These are phyloP conservation scores for Hydrotaea diabolus DNA, from an alignment of 2,888 invertebrate genomes.

Conservation along the genomic window DNA sequence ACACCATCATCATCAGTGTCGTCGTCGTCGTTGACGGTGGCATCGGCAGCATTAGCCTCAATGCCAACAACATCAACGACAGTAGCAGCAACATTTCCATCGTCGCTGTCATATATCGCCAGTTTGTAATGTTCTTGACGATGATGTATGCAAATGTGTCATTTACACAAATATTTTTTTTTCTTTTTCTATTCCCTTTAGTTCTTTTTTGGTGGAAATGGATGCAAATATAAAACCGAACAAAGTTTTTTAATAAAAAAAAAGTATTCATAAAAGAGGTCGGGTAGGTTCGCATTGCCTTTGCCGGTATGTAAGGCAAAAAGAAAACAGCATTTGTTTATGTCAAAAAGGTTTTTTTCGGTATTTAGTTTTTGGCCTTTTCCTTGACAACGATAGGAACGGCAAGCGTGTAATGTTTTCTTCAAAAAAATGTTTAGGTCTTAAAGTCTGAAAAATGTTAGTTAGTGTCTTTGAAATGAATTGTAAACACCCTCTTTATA, in stretches of 20 bases:
- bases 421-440: constrained; percentile 10
- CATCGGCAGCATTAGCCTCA: constrained; percentile 5
- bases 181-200: not conserved
- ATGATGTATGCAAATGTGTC: constrained; percentile 44
- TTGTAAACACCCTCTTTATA: not conserved
- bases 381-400: constrained; percentile 16
- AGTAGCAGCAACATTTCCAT: not conserved
- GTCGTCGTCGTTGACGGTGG: too few species aligned
- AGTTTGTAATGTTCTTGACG: constrained; percentile 5
- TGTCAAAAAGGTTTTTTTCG: constrained; percentile 43
- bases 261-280: not conserved
- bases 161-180: constrained; percentile 40
- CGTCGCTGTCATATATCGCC: not conserved
- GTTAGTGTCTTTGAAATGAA: too few species aligned
- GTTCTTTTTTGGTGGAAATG: too few species aligned
- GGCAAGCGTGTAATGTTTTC: too few species aligned
- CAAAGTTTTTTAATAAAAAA: constrained; percentile 10
- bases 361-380: not conserved
- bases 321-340: constrained; percentile 39
- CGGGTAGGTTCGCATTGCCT: not conserved
- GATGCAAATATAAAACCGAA: not conserved
- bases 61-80: not conserved
- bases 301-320: not conserved
- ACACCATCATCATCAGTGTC: not conserved
- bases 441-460: too few species aligned